Base-by-base conservation (phyloP, 2,113 vertebrate species). In the Chascanopsetta lugubris region DNA sequence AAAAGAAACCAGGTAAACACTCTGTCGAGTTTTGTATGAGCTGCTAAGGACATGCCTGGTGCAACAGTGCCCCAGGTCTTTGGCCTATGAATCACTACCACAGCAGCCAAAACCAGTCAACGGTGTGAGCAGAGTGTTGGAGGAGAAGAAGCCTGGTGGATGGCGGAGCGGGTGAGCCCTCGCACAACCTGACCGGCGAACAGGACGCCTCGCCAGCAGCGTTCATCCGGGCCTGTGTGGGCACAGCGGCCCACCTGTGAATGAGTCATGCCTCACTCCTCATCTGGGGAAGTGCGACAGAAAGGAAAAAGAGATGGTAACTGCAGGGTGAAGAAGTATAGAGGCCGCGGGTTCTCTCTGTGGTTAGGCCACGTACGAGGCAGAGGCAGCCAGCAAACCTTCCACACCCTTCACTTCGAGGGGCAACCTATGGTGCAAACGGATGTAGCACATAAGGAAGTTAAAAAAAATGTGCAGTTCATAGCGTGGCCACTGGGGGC, bases 191-290 rank as follows among this genome's bases (percentile, higher is more conserved):
- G 17, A n/a, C 17, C 6, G 38, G 38, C 8, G 38, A 42, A 50
- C 42, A 75, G 70, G 49, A 51, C 1, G 57, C 58, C 36, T 58
- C 25, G 34, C 34, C 4, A 24, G 62, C 54, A 73, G 45, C 65
- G 69, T 80, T 70, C 53, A 75, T 67, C 75, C 8, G 36, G 50
- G 65, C 69, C 54, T 51, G 75, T 74, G 66, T 69, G 68, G 77
- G 60, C 53, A 77, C 5, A 50, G 67, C 65, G 54, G 22, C 46
- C 72, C 65, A 77, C 69, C 69, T 69, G 54, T 54, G 40, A 54
- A 20, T 80, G 63, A 68, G 40, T 79, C 72, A 80, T 56, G 30
- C 64, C 18, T 29, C 38, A 45, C 42, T 61, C 47, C 68, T 71
- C 56, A 40, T 63, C 61, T 68, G 25, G 48, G 32, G 5, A 17